Base-by-base conservation (phyloP, 2,888 invertebrate genomes). In the Hyposoter didymator region DNA sequence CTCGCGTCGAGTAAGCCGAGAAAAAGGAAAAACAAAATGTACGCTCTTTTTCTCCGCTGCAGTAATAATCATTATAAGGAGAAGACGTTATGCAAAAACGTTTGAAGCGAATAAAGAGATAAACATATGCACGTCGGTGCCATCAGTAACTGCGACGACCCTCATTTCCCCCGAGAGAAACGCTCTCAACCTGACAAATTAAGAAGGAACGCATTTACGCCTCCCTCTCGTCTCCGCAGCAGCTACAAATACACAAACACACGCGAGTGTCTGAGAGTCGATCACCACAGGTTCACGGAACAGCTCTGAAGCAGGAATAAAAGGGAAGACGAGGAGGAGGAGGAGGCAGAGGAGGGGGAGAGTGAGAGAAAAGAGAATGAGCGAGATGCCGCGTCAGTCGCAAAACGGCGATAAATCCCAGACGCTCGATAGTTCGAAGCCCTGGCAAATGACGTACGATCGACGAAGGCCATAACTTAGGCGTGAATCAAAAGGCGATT, bases 401-500 rank as follows among this genome's bases (percentile, higher is more conserved):
- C 83, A 84, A 83, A 67, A 59, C 85, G 70, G 85, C 74, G 82
- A 83, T 75, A 84, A 83, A 84, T 87, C 86, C 76, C 69, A 78
- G 67, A 84, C 85, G 87, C 87, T 87, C 87, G 88, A 89, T 89
- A 89, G 88, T 89, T 90, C 86, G 88, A 85, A 80, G 81, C 85
- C 78, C 84, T 82, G 83, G 82, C 85, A 79, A 89, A 90, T 90
- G 90, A 90, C 88, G 90, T 89, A 90, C 89, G 88, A 89, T 89
- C 90, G 89, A 90, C 90, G 80, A 81, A 84, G 89, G 86, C 89
- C 88, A 90, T 90, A 89, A 90, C 88, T 90, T 88, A 88, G 87
- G 87, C 86, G 89, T 74, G 88, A 90, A 89, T 90, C 90, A 90
- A 90, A 89, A 90, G 90, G 70, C 88, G 89, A 90, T 90, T 90